These are phyloP conservation scores for Carlito syrichta DNA, from an alignment of 2,113 vertebrate genomes.

Conservation along the genomic window DNA sequence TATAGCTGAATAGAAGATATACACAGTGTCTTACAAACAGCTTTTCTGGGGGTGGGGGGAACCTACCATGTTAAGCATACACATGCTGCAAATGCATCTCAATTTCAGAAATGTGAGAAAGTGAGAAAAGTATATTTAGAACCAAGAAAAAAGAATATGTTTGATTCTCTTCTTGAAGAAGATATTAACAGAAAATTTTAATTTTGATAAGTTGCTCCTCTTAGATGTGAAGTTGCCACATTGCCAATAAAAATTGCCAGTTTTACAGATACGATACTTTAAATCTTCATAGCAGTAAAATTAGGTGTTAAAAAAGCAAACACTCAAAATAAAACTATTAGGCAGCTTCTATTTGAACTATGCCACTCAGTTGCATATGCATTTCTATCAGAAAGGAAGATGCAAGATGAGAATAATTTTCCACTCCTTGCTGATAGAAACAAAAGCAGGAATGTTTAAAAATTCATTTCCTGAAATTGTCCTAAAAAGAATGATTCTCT, in stretches of 20 bases:
- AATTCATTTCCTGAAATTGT: not conserved
- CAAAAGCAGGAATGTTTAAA: conserved; percentile 9
- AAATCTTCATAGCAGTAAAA: conserved; percentile 27
- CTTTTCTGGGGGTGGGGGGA: not conserved
- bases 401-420: not conserved
- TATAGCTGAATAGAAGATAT: not conserved
- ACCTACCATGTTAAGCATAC: not conserved
- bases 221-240: not conserved
- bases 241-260: not conserved
- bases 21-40: not conserved
- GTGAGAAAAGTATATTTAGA: not conserved
- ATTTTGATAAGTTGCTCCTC: not conserved
- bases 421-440: not conserved
- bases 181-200: not conserved
- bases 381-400: not conserved
- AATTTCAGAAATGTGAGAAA: conserved; percentile 24
- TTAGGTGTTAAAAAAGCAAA: conserved; percentile 16
- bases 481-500: not conserved
- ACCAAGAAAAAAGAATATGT: not conserved
- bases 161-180: not conserved
- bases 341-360: not conserved
- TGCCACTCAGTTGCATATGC: not conserved
- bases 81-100: not conserved
- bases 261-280: conserved; percentile 32
- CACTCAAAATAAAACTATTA: not conserved